Conservation (phyloP, 1,140 invertebrate species). For the Hylaeus volcanicus region DNA sequence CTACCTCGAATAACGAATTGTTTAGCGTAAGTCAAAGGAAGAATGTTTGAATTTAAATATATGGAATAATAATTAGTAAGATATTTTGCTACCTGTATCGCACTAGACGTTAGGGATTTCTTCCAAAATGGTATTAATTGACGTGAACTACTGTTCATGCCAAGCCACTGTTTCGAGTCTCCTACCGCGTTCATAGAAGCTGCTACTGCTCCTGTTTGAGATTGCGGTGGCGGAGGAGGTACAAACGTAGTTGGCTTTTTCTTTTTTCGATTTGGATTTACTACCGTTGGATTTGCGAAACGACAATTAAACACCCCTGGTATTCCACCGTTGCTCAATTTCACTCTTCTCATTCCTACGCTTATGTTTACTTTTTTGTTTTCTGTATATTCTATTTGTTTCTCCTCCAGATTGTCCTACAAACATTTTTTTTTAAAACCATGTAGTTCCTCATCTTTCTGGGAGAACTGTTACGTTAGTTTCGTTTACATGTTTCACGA, state of each 20-base stretch:
- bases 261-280: conserved; percentile 88
- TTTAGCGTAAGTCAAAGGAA: conserved; percentile 6
- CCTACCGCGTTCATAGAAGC: conserved; percentile 57
- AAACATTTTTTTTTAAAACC: conserved; percentile 16
- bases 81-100: conserved; percentile 69
- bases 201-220: conserved; percentile 61
- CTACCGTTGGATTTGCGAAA: conserved; percentile 86
- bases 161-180: conserved; percentile 73
- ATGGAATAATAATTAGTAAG: neutral
- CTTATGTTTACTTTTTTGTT: conserved; percentile 71
- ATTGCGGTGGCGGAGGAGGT: conserved; percentile 85
- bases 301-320: conserved; percentile 94
- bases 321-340: conserved; percentile 82
- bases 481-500: neutral
- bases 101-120: conserved; percentile 83
- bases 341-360: conserved; percentile 70
- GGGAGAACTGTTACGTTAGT: neutral
- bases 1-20: conserved; percentile 67
- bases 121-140: conserved; percentile 89
- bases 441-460: neutral
- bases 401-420: conserved; percentile 74
- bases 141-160: conserved; percentile 67
- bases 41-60: neutral
- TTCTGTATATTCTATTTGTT: conserved; percentile 69
- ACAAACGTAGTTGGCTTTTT: conserved; percentile 94